Evolutionary conservation across 1,140 invertebrate genomes (phyloP), one percentile per base, ranked within the genome.

Genomic region (Paraescarpia echinospica): DNA sequence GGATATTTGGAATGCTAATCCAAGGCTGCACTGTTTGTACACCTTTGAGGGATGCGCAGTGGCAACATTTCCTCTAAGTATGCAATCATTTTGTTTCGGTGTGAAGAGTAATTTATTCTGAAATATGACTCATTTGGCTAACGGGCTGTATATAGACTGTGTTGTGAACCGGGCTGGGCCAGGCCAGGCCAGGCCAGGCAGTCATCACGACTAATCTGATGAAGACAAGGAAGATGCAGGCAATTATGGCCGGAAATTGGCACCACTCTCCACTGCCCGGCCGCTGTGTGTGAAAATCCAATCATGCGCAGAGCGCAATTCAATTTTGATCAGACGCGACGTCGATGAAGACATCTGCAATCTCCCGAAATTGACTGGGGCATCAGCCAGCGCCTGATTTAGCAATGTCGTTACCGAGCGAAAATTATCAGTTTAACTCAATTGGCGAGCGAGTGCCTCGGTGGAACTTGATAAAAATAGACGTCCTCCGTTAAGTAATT

Each of bases 281-380:
- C 22, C 22, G 22, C 59, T 77, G 59, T 77, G 59, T 77, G 59
- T 77, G 59, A 77, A 77, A 77, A 77, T 77, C 59, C 59, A 77
- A 77, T 77, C 59, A 77, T 5, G 59, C 59, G 59, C 59, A 27
- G 59, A 27, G 59, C 59, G 22, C 59, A 77, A 77, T 77, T 77
- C 59, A 77, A 77, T 77, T 77, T 77, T 77, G 59, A 77, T 77
- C 59, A 77, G 59, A 12, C 59, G 8, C 59, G 59, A 77, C 59
- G 59, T 77, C 59, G 59, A 77, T 77, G 59, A 77, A 77, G 59
- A 77, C 59, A 77, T 77, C 59, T 77, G 59, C 59, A 77, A 77
- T 77, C 59, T 77, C 59, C 59, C 59, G 59, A 77, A 77, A 77
- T 77, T 77, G 59, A 77, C 59, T 18, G 14, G 59, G 59, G 8